Evolutionary conservation across 1,140 invertebrate genomes (phyloP), one percentile per base, ranked within the genome.

Genomic region (Artemia franciscana): DNA sequence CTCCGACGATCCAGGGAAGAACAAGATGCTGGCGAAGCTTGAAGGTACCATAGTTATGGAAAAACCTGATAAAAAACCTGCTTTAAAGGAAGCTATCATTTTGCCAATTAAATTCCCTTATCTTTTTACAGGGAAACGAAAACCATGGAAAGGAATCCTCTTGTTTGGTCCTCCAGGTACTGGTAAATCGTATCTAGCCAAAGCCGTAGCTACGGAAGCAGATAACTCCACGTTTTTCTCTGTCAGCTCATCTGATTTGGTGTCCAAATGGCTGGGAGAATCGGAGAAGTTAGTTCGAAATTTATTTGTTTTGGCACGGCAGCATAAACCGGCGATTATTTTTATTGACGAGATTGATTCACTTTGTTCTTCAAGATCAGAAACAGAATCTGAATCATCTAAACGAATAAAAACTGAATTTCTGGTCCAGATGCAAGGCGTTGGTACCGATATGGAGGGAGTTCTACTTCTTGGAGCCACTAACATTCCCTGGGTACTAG

Each of bases 281-380:
- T 97, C 92, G 67, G 96, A 99, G 75, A 98, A 98, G 75, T 78
- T 98, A 65, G 95, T 99, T 0, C 91, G 86, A 73, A 96, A 93
- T 76, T 77, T 99, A 51, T 99, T 99, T 76, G 88, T 93, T 68
- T 76, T 98, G 70, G 96, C 94, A 5, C 78, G 94, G 64, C 79
- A 85, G 71, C 86, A 97, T 66, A 97, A 96, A 72, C 95, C 95
- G 0, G 92, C 90, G 69, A 99, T 99, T 65, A 98, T 99, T 70
- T 99, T 99, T 71, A 96, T 98, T 74, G 96, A 99, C 78, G 96
- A 99, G 77, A 86, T 99, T 12, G 96, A 99, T 77, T 98, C 95
- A 0, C 78, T 99, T 5, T 98, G 94, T 75, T 92, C 91, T 58
- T 91, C 91, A 30, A 82, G 96, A 69, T 96, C 91, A 28, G 95